Conservation (phyloP, 53 echinoderm and acorn worm genomes). For the Echinarachnius parma region DNA sequence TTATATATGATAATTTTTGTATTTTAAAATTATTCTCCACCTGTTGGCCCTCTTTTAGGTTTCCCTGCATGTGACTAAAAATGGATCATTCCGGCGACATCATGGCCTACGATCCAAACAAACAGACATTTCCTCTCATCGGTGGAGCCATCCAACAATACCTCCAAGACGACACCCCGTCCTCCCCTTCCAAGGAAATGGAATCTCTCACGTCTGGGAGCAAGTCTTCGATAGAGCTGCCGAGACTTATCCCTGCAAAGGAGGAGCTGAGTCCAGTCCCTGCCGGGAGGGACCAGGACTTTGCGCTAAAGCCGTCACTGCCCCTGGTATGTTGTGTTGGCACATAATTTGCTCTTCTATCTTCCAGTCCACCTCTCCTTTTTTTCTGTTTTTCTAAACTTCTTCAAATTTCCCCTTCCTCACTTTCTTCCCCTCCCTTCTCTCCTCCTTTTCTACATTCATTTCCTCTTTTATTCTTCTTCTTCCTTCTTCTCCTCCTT, state of each 20-base stretch:
- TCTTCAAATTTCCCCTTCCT: no score
- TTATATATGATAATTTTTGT: no score
- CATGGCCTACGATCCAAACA: slow-evolving; percentile 54
- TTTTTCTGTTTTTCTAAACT: no score
- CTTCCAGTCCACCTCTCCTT: no score
- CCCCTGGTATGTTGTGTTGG: slow-evolving; percentile 21
- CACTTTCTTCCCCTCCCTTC: background rate
- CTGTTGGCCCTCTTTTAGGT: background rate
- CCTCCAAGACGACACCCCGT: slow-evolving; percentile 24
- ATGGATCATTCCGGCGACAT: slow-evolving; percentile 3
- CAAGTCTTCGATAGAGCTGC: slow-evolving; percentile 53
- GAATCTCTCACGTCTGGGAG: slow-evolving; percentile 42
- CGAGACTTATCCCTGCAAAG: slow-evolving; percentile 26
- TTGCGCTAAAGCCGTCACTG: slow-evolving; percentile 20
- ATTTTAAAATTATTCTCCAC: no score
- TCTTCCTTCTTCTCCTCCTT: no score
- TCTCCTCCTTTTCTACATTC: background rate
- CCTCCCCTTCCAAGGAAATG: slow-evolving; percentile 52
- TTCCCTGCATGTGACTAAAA: background rate
- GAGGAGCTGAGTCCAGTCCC: slow-evolving; percentile 8
- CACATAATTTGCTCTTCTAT: no score
- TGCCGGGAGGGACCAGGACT: slow-evolving; percentile 8
- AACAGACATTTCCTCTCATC: slow-evolving; percentile 68
- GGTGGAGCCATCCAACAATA: slow-evolving; percentile 39
- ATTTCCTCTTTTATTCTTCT: no score